These are phyloP conservation scores for Danio tinwini DNA, from an alignment of 2,797 vertebrate species.

Conservation along the genomic window DNA sequence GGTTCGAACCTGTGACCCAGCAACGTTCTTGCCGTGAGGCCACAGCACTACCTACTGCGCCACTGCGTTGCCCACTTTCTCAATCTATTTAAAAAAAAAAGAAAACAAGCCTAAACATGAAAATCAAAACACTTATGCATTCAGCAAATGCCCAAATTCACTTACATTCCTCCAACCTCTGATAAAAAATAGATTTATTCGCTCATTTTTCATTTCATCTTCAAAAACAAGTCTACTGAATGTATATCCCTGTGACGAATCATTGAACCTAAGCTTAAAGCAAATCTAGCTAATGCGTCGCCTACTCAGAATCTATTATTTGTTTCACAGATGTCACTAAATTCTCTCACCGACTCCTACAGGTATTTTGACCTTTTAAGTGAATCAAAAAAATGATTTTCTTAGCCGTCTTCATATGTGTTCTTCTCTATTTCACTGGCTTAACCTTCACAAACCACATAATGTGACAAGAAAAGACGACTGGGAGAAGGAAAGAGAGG, in stretches of 20 bases:
- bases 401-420: neutral
- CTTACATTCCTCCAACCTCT: neutral
- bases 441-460: slow-evolving; percentile 75
- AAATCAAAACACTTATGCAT: neutral
- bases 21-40: too few relatives aligned
- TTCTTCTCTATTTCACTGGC: slow-evolving; percentile 62
- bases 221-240: neutral
- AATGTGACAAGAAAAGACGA: slow-evolving; percentile 47
- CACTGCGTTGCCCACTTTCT: too few relatives aligned
- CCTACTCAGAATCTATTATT: neutral
- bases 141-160: neutral
- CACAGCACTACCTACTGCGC: too few relatives aligned
- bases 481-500: neutral
- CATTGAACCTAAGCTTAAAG: neutral
- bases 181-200: neutral
- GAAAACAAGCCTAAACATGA: too few relatives aligned
- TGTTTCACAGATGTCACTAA: neutral
- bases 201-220: neutral
- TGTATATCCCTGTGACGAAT: neutral
- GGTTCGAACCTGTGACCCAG: too few relatives aligned
- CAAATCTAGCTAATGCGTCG: slow-evolving; percentile 10
- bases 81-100: too few relatives aligned
- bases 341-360: neutral
- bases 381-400: slow-evolving; percentile 11
- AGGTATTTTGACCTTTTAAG: slow-evolving; percentile 32